Conservation (phyloP, 2,113 vertebrate species). For the Monarcha castaneiventris region DNA sequence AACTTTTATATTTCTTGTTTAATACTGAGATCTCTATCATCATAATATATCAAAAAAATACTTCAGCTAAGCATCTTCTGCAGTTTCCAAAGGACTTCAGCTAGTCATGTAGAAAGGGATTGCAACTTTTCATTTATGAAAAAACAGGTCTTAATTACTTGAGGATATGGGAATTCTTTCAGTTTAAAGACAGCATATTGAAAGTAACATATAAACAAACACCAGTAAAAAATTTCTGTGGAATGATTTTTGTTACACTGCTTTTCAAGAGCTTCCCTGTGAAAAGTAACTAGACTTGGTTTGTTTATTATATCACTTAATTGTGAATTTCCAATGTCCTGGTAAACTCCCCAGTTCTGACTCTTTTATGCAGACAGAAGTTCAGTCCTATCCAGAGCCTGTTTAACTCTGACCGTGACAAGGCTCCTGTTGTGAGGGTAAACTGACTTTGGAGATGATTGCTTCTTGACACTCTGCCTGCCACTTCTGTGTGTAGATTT, state of each 20-base stretch:
- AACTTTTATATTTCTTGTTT: not conserved
- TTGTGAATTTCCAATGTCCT: not conserved
- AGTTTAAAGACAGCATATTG: not conserved
- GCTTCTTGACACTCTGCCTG: conserved; percentile 58
- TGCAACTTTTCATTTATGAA: not conserved
- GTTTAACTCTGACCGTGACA: conserved; percentile 32
- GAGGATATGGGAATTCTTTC: not conserved
- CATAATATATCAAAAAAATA: not conserved
- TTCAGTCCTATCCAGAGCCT: not conserved
- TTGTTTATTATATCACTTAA: not conserved
- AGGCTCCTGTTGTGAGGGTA: conserved; percentile 48
- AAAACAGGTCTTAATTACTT: not conserved
- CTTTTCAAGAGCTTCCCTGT: not conserved
- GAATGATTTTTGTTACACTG: not conserved
- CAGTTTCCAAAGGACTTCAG: not conserved
- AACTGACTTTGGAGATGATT: conserved; percentile 58
- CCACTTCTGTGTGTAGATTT: conserved; percentile 41
- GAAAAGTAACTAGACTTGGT: not conserved
- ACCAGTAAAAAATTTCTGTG: not conserved
- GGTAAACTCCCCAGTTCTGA: not conserved
- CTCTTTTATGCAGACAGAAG: not conserved
- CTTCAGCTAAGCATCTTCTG: not conserved
- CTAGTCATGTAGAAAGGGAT: not conserved
- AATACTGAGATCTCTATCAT: not conserved
- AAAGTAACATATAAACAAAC: not conserved